These are phyloP conservation scores for Pristionchus maxplancki DNA, from an alignment of 2,888 invertebrate genomes.

Conservation along the genomic window DNA sequence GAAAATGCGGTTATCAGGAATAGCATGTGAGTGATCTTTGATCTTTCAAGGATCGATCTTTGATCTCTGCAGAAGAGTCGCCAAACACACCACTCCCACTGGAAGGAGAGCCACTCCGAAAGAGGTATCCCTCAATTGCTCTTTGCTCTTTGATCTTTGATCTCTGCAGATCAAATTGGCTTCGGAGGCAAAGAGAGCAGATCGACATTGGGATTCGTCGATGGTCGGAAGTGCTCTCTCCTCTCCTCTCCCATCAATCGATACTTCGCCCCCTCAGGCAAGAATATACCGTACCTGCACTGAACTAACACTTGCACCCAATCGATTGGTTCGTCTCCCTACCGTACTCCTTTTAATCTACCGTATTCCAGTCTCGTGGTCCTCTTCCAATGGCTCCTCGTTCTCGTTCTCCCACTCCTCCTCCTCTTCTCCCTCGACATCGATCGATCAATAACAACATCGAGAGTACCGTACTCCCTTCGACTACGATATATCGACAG, in stretches of 20 bases:
- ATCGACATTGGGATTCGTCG: conserved; percentile 28
- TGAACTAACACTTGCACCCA: conserved; percentile 16
- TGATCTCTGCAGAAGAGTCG: conserved; percentile 28
- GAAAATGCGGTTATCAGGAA: conserved; percentile 29
- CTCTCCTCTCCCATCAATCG: conserved; percentile 21
- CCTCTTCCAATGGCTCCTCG: not conserved
- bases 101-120: conserved; percentile 34
- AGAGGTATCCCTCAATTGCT: not conserved
- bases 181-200: conserved; percentile 20
- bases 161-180: conserved; percentile 33
- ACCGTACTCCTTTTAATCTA: conserved; percentile 5
- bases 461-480: not conserved
- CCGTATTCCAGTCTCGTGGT: conserved; percentile 11
- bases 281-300: conserved; percentile 32
- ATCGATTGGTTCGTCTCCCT: not conserved
- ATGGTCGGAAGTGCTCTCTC: not conserved
- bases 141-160: conserved; percentile 21
- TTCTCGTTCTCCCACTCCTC: conserved; percentile 42
- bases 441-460: conserved; percentile 11
- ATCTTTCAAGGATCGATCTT: conserved; percentile 14
- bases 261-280: conserved; percentile 37
- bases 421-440: not conserved
- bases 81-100: not conserved
- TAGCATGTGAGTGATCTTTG: conserved; percentile 44
- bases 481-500: not conserved